Evolutionary conservation across 2,888 invertebrate genomes (phyloP), one percentile per base, ranked within the genome.

Genomic region (Anthophora plumipes): DNA sequence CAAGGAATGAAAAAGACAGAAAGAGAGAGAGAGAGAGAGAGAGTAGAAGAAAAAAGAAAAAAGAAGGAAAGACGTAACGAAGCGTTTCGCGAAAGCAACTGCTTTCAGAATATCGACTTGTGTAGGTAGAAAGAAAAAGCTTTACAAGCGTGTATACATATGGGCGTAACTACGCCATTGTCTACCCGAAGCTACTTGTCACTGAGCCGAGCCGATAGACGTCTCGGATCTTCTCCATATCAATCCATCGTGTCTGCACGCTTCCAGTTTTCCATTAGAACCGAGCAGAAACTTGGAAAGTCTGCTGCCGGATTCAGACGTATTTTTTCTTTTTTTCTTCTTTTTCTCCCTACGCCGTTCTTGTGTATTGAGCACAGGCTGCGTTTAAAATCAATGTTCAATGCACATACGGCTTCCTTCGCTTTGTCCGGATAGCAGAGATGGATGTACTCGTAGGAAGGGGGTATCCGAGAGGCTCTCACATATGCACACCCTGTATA

Each of bases 361-460:
- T 81, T 72, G 73, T 72, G 31, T 31, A 31, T 31, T 31, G 31
- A 81, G 79, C 69, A 22, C 69, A 79, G 86, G 78, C 68, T 78
- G 83, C 85, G 88, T 86, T 91, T 89, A 91, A 91, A 92, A 92
- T 92, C 92, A 91, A 91, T 92, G 92, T 88, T 87, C 84, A 86
- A 87, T 89, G 83, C 86, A 82, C 83, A 87, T 91, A 91, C 84
- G 91, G 92, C 90, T 92, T 92, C 91, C 81, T 83, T 75, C 81
- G 87, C 81, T 83, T 82, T 80, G 80, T 79, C 69, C 76, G 78
- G 80, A 67, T 67, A 72, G 67, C 76, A 54, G 77, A 71, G 83
- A 81, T 80, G 73, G 78, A 79, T 86, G 86, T 77, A 66, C 73
- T 46, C 61, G 67, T 74, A 66, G 79, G 57, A 59, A 37, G 31